A percentile compares a stretch with the other conserved stretches of the same genome.
Evolutionary conservation across 92 coral and sea anemone genomes (phyloP).

Genomic region (Anthopleura xanthogrammica): DNA sequence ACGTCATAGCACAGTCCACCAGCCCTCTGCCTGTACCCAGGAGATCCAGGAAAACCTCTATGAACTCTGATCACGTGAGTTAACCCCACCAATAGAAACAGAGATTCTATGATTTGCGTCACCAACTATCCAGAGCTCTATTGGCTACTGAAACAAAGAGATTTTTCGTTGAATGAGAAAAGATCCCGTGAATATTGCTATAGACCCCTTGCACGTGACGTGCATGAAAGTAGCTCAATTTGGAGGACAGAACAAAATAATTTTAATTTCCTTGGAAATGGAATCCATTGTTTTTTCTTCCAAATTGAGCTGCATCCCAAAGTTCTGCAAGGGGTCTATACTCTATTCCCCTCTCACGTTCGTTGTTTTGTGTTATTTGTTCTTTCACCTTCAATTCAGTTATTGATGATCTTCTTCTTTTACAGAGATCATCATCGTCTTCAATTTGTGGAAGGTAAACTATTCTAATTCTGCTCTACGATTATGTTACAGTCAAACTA

Average conservation of each 20-base stretch:
- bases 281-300: too few species aligned
- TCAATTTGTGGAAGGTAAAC: constrained; percentile 79
- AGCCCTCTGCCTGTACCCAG: constrained; percentile 85
- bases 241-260: too few species aligned
- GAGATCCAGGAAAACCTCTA: constrained; percentile 62
- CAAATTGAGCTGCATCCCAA: too few species aligned
- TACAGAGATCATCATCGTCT: constrained; percentile 68
- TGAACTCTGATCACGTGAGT: constrained; percentile 63
- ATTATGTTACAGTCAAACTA: background rate
- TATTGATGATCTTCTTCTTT: background rate
- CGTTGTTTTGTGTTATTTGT: background rate
- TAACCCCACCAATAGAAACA: background rate
- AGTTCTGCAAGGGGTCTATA: too few species aligned
- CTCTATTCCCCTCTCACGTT: too few species aligned
- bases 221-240: too few species aligned
- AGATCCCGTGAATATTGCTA: too few species aligned
- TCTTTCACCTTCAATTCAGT: background rate
- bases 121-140: background rate
- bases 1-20: constrained; percentile 41
- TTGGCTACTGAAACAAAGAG: background rate
- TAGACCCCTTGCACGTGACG: too few species aligned
- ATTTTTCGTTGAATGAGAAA: too few species aligned
- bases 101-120: background rate
- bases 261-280: too few species aligned
- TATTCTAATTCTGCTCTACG: background rate